Percentiles rank a stretch among this genome's conserved stretches.
Evolutionary conservation across 1,140 invertebrate species (phyloP).

Genomic region (Aporrectodea caliginosa): DNA sequence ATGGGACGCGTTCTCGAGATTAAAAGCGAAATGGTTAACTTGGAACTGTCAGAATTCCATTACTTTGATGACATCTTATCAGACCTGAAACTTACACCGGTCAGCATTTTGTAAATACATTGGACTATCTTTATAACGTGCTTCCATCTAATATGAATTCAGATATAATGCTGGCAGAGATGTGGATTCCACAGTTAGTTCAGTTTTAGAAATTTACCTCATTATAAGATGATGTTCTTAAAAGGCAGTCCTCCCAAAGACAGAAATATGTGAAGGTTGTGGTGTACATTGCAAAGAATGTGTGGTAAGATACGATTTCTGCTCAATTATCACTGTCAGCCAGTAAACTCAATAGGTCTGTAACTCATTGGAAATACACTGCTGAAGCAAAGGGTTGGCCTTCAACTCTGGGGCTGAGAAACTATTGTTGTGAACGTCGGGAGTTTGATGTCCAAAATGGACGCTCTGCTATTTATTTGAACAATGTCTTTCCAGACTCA

Average conservation of each 20-base stretch:
- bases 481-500: too few species aligned
- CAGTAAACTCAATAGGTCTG: too few species aligned
- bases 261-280: neutral
- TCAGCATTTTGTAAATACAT: constrained; percentile 44
- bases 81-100: constrained; percentile 63
- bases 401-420: too few species aligned
- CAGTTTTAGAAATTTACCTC: neutral
- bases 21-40: constrained; percentile 75
- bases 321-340: too few species aligned
- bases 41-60: constrained; percentile 78
- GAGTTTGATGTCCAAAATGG: too few species aligned
- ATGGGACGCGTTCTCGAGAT: constrained; percentile 67
- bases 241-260: neutral
- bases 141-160: neutral
- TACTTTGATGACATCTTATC: constrained; percentile 76
- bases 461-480: too few species aligned
- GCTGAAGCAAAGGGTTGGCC: too few species aligned
- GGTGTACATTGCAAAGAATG: too few species aligned
- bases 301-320: too few species aligned
- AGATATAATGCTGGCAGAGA: neutral
- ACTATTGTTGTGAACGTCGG: too few species aligned
- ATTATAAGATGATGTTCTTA: neutral
- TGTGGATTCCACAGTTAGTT: neutral
- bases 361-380: too few species aligned
- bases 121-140: neutral